Base-by-base conservation (phyloP, 2,797 vertebrate species). In the Nyctibius grandis region DNA sequence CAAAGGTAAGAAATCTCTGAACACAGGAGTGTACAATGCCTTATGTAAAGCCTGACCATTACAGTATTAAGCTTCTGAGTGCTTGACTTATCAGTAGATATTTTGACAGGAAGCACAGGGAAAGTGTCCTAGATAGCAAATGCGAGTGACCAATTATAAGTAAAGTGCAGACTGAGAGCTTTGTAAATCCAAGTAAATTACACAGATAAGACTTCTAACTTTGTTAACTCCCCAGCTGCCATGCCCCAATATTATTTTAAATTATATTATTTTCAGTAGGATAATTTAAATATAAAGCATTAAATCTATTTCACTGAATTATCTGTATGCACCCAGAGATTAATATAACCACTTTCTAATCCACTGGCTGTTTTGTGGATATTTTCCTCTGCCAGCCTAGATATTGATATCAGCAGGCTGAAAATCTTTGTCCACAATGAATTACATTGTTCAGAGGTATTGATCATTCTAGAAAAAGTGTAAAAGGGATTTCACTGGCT, bases 101-200 rank as follows among this genome's bases (percentile, higher is more conserved):
- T 73, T 82, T 85, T 76, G 85, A 83, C 44, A 91, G 78, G 79
- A 96, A 70, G 45, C 65, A 42, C n/a, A 91, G 42, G 19, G 44
- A 88, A 95, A 91, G 64, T 70, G 78, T 94, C 69, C 69, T 56
- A 84, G 74, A 86, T 86, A 90, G 47, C 53, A 95, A 94, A 97
- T 94, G 36, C 65, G 56, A 95, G 89, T 47, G 65, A 89, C 51
- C 40, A 89, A 75, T 94, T 96, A 63, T 70, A 85, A 68, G 50
- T 68, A 81, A 96, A 97, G 63, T 84, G 57, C 53, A 97, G 85
- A 75, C 79, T 75, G 82, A 68, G 63, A 69, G 63, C 38, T 80
- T 86, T 80, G 45, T 67, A 97, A 96, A 93, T 92, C 76, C 65
- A 91, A 76, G 57, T 75, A 87, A 75, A 96, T 97, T 91, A 73